phyloP scores from a whole-genome alignment of 2,888 invertebrate genomes.

The Cephus nigrinus region DNA sequence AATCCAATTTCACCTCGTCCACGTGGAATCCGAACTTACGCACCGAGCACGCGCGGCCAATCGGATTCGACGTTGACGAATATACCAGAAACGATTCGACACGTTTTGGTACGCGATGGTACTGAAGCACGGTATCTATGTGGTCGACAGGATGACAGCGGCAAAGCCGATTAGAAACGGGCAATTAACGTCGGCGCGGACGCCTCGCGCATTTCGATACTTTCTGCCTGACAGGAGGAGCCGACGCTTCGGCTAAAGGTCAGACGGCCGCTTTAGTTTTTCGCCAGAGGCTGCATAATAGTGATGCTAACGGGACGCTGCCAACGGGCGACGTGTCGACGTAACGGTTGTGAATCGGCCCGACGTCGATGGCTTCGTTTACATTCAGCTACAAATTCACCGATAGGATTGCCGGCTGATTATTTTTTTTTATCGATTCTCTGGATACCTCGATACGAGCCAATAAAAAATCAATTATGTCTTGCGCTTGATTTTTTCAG shows the following conservation, averaged over 20 bases:
- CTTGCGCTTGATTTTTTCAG: background rate
- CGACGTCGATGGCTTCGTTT: constrained; percentile 20
- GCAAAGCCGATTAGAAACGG: background rate
- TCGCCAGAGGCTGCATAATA: constrained; percentile 8
- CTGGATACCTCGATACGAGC: no score
- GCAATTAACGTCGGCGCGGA: background rate
- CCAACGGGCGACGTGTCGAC: constrained; percentile 11
- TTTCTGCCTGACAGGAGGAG: background rate
- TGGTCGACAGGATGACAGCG: background rate
- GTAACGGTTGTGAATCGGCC: constrained; percentile 45
- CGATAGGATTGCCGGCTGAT: background rate
- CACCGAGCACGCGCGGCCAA: constrained; percentile 9
- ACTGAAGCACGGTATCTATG: background rate
- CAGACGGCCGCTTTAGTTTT: background rate
- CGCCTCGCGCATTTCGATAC: background rate
- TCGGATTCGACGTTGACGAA: constrained; percentile 1
- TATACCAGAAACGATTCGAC: background rate
- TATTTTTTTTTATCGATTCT: background rate
- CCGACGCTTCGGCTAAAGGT: background rate
- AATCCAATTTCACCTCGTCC: background rate
- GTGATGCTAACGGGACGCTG: constrained; percentile 2
- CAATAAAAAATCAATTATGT: no score
- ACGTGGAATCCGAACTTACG: background rate
- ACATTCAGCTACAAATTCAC: background rate
- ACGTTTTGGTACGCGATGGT: background rate